Evolutionary conservation across 2,113 vertebrate species (phyloP).

Genomic region (Eleginops maclovinus): DNA sequence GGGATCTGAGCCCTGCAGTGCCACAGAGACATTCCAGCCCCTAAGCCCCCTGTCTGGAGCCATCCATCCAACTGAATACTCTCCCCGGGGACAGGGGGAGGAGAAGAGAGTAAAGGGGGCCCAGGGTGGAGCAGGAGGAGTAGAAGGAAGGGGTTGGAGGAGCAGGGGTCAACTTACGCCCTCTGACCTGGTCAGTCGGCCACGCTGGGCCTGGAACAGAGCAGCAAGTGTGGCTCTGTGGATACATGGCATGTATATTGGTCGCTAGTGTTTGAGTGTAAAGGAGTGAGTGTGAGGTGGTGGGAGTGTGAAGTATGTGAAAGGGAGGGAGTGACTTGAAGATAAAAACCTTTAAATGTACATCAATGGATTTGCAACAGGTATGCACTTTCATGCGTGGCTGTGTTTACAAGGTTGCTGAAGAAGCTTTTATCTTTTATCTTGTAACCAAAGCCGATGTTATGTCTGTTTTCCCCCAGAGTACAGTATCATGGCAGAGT

Average conservation of each 20-base stretch:
- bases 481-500: constrained; percentile 97
- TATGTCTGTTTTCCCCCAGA: constrained; percentile 81
- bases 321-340: neutral
- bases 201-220: constrained; percentile 46
- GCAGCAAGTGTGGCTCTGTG: constrained; percentile 31
- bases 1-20: constrained; percentile 77
- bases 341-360: neutral
- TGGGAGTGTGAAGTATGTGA: neutral
- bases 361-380: constrained; percentile 6
- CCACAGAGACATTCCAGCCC: constrained; percentile 84
- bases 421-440: neutral
- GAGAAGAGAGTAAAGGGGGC: constrained; percentile 52
- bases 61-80: constrained; percentile 82
- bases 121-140: constrained; percentile 59
- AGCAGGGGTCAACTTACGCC: constrained; percentile 69
- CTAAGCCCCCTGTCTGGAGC: constrained; percentile 82
- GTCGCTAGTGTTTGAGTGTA: neutral
- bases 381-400: neutral
- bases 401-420: neutral
- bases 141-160: constrained; percentile 35
- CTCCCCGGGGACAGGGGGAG: constrained; percentile 70
- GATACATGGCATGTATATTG: constrained; percentile 1
- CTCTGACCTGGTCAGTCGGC: constrained; percentile 78
- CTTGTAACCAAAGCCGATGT: neutral
- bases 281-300: neutral